Evolutionary conservation across 2,797 vertebrate genomes (phyloP).

Genomic region (Diplodus puntazzo): DNA sequence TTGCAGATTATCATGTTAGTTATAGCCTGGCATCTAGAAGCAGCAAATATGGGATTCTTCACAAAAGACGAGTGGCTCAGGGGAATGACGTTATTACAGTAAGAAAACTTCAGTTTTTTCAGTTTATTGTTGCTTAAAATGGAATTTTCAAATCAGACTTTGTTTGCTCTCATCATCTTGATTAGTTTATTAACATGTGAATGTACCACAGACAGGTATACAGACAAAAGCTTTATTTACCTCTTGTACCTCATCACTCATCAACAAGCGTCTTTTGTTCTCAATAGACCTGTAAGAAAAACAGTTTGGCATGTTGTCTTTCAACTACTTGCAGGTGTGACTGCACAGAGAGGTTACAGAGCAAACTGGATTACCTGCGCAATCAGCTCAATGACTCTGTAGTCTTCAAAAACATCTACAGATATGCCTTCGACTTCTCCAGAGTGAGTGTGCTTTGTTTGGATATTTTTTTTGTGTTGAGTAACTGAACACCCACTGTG

Average conservation of each 20-base stretch:
- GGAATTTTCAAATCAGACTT: neutral
- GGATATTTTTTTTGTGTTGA: neutral
- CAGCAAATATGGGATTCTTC: conserved; percentile 98
- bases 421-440: conserved; percentile 98
- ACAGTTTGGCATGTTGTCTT: neutral
- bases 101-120: conserved; percentile 75
- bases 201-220: neutral
- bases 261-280: neutral
- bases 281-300: neutral
- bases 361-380: conserved; percentile 94
- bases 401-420: conserved; percentile 96
- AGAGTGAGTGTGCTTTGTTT: conserved; percentile 86
- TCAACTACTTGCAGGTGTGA: conserved; percentile 87
- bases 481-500: neutral
- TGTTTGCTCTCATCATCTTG: neutral
- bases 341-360: conserved; percentile 93
- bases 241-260: too few relatives aligned
- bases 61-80: conserved; percentile 98
- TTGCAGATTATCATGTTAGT: conserved; percentile 97
- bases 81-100: conserved; percentile 97
- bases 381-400: conserved; percentile 92
- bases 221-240: too few relatives aligned
- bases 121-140: neutral
- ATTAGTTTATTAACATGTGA: neutral
- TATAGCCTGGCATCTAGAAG: conserved; percentile 97